Evolutionary conservation across 2,888 invertebrate genomes (phyloP), one percentile per base, ranked within the genome.

Genomic region (Noctua comes): DNA sequence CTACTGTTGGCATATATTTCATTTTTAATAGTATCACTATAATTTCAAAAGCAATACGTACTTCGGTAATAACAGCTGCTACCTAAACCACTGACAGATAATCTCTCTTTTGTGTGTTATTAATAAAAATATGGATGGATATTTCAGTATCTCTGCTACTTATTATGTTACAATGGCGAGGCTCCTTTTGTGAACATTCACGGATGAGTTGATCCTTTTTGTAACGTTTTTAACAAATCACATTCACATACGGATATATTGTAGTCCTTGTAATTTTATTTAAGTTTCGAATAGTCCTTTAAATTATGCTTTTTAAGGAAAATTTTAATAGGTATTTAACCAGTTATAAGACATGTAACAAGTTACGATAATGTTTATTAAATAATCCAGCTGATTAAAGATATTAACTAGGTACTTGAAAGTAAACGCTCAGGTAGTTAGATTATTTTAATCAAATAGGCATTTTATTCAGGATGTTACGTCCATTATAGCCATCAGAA

Each of bases 91-190:
- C 94, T 90, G 92, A 92, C 92, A 94, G 95, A 95, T 97, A 96
- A 97, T 96, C 96, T 96, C 93, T 93, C 95, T 91, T 93, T 97
- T 97, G 96, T 96, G 93, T 89, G 92, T 93, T 96, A 97, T 97
- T 97, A 96, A 96, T 96, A 97, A 97, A 96, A 96, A 97, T 96
- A 96, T 96, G 95, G 92, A 89, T 94, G 93, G 91, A 95, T 95
- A 95, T 94, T 94, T 91, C 93, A 86, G 88, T 94, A 95, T 95
- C 95, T 95, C 91, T 93, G 93, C 91, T 94, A 93, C 93, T 94
- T 94, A 93, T 90, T 92, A 92, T 92, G 92, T 92, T 93, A 96
- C 97, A 96, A 97, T 94, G 92, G 94, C 89, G 87, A 87, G 88
- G 91, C 83, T 90, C 91, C 95, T 90, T 94, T 96, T 96, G 95